phyloP scores from a whole-genome alignment of 2,888 invertebrate genomes.

The Drosophila antonietae region DNA sequence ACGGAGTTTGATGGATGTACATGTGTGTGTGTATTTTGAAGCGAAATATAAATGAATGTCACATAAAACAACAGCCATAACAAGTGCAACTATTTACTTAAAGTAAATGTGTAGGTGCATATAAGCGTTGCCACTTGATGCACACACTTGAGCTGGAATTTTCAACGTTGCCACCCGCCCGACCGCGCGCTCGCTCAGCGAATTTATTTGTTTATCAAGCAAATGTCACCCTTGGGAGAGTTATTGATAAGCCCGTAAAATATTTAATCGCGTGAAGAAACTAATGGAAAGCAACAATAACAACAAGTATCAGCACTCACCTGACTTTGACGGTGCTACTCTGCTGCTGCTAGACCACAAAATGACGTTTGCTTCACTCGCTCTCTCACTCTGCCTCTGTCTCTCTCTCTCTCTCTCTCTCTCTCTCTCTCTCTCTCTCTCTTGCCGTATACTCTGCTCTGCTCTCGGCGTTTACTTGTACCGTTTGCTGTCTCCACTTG shows the following conservation, averaged over 20 bases:
- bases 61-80: constrained; percentile 3
- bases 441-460: constrained; percentile 2
- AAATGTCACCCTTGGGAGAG: constrained; percentile 65
- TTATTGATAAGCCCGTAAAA: constrained; percentile 76
- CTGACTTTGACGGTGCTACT: constrained; percentile 66
- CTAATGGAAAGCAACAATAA: constrained; percentile 38
- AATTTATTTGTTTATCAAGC: constrained; percentile 68
- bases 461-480: constrained; percentile 19
- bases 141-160: constrained; percentile 24
- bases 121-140: constrained; percentile 28
- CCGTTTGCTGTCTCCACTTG: constrained; percentile 21
- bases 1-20: constrained; percentile 37
- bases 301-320: constrained; percentile 52
- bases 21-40: constrained; percentile 9
- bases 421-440: constrained; percentile 14
- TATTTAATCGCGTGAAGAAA: constrained; percentile 73
- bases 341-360: constrained; percentile 46
- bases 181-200: not conserved
- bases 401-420: constrained; percentile 19
- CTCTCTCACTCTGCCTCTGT: constrained; percentile 19
- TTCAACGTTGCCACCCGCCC: constrained; percentile 5
- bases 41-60: constrained; percentile 18
- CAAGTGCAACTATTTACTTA: constrained; percentile 32
- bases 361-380: constrained; percentile 36
- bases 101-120: constrained; percentile 15